phyloP scores from a whole-genome alignment of 2,888 invertebrate species.

The Apotomis capreana region DNA sequence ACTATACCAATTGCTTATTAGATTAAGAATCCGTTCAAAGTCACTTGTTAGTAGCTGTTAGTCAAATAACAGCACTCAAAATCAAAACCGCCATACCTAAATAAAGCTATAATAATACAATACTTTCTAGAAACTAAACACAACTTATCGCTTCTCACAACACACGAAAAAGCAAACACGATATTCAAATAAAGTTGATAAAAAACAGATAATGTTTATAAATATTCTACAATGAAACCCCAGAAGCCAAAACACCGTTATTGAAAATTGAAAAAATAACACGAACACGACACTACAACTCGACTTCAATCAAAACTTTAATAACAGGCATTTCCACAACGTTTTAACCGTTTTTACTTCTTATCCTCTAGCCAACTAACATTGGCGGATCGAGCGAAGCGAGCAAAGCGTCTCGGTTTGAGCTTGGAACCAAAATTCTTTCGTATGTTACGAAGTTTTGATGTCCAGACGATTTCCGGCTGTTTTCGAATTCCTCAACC shows the following conservation, averaged over 20 bases:
- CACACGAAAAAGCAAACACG: conserved; percentile 36
- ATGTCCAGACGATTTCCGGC: too few relatives aligned
- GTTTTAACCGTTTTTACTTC: too few relatives aligned
- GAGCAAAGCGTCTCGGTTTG: too few relatives aligned
- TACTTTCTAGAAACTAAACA: conserved; percentile 43
- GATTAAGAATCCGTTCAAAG: conserved; percentile 70
- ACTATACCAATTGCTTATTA: not conserved
- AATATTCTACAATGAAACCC: conserved; percentile 44
- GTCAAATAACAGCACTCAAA: conserved; percentile 80
- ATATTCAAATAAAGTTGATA: conserved; percentile 2
- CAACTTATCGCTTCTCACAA: conserved; percentile 39
- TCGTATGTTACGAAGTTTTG: too few relatives aligned
- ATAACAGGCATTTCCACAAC: not conserved
- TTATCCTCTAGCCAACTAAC: too few relatives aligned
- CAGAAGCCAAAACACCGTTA: conserved; percentile 50
- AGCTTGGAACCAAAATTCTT: too few relatives aligned
- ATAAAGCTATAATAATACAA: conserved; percentile 44
- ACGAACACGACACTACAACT: not conserved
- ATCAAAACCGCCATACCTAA: conserved; percentile 52
- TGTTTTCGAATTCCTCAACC: too few relatives aligned
- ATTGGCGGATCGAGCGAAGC: too few relatives aligned
- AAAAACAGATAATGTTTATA: not conserved
- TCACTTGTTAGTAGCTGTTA: conserved; percentile 82
- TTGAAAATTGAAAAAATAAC: conserved; percentile 45
- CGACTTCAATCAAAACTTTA: conserved; percentile 46